phyloP scores from a whole-genome alignment of 2,888 invertebrate genomes.

The Pristionchus japonicus region DNA sequence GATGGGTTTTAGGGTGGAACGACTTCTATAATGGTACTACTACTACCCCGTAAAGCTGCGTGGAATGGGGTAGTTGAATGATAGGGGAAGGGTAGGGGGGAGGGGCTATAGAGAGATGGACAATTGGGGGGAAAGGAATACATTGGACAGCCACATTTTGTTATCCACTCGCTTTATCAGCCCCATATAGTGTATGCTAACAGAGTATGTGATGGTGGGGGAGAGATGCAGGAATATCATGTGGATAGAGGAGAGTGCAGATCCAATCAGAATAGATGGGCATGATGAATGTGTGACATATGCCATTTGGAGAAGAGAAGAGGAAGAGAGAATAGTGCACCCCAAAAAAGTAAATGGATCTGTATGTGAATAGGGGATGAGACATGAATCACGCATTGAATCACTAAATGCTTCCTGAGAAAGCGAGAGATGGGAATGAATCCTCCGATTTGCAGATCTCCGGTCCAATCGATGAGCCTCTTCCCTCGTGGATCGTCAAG shows the following conservation, averaged over 20 bases:
- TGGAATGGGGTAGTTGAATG: slow-evolving; percentile 12
- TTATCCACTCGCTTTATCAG: not conserved
- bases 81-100: not conserved
- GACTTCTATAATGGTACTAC: not conserved
- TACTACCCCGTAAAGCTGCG: slow-evolving; percentile 6
- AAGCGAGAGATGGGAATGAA: not conserved
- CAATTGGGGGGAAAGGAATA: not conserved
- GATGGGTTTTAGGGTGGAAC: not conserved
- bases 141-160: slow-evolving; percentile 8
- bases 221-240: not conserved
- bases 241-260: not conserved
- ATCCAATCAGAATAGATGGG: slow-evolving; percentile 13
- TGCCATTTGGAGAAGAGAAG: slow-evolving; percentile 26
- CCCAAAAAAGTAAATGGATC: not conserved
- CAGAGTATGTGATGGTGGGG: not conserved
- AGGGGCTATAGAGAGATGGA: not conserved
- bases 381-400: not conserved
- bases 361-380: not conserved
- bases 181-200: slow-evolving; percentile 1
- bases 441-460: not conserved
- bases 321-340: not conserved
- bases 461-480: not conserved
- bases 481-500: slow-evolving; percentile 10
- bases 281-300: slow-evolving; percentile 18
- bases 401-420: not conserved